Evolutionary conservation across 2,888 invertebrate genomes (phyloP), one percentile per base, ranked within the genome.

Genomic region (Micoletzkya japonica): DNA sequence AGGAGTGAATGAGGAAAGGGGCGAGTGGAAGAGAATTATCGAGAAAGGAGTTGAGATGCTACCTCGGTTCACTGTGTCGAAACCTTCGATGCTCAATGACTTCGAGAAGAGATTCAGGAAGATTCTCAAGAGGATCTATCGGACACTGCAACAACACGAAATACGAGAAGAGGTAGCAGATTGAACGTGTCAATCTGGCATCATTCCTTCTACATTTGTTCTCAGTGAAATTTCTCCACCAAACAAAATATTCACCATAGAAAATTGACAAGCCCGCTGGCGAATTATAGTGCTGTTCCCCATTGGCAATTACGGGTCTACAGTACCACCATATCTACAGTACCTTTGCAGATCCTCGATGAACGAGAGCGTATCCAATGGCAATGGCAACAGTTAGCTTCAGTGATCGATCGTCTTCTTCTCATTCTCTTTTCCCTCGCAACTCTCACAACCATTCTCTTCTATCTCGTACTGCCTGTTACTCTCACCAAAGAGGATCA

Each of bases 381-480:
- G 81, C 84, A 84, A 71, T 84, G 84, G 84, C 81, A 82, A 64
- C 79, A 80, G 67, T 70, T 83, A 64, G 84, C 85, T 2, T 76
- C 81, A 24, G 81, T 85, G 14, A 77, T 82, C 57, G 86, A 86
- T 74, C 77, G 86, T 26, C 74, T 92, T 3, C 88, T 93, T 0
- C 89, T 93, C 24, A 91, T 90, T 72, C 89, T 91, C 30, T 93
- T 93, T 86, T 90, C 92, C 73, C 87, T 92, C 73, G 90, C 91
- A 70, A 92, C 92, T 10, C 89, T 90, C 61, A 90, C 92, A 76
- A 90, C 92, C n/a, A 92, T 92, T 0, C 90, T 91, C 1, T 91
- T 91, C 75, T 92, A 93, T 78, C 88, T 93, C 64, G 71, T 85
- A 39, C 73, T 82, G 50, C 84, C 84, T 26, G 80, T 80, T 17